Evolutionary conservation across 2,888 invertebrate genomes (phyloP), one percentile per base, ranked within the genome.

Genomic region (Sinohyriopsis cumingii): DNA sequence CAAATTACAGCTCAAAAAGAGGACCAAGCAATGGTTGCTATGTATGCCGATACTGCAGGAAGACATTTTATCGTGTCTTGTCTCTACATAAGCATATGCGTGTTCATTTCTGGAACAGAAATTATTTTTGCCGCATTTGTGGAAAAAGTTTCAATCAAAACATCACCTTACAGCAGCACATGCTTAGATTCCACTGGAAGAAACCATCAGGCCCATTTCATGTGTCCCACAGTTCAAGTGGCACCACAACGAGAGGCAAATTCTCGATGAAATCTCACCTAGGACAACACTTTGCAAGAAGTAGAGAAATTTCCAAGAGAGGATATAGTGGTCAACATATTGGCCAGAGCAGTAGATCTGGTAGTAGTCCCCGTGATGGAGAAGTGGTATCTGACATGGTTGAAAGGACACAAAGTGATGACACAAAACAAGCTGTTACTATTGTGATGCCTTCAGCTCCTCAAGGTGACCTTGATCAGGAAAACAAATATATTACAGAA

Each of bases 81-180:
- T 71, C 75, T 19, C 33, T 75, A 2, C 66, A 73, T 60, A 75
- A 71, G 55, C 77, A 77, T 57, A 68, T 63, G 56, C 63, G 66
- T 18, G 69, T 71, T 57, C 77, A 77, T 70, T 62, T 75, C 55
- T 69, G 67, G 71, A 75, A 68, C 57, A 68, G 69, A 60, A 75
- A 73, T 60, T 78, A 69, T 66, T 75, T 70, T 57, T 78, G 78
- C 57, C 56, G 70, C 64, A 70, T 75, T 19, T 90, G 90, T 80
- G 88, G 90, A 19, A 82, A 86, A 66, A 88, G 88, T n/a, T 90
- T 90, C 73, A 86, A 84, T 61, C 90, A 90, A 69, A 83, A 86
- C 55, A 78, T 88, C 28, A 90, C 89, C 71, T 82, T 90, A 55
- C 85, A 89, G 54, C 86, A 89, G 61, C 90, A 90, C 76, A 87